Conservation (phyloP, 2,797 vertebrate species). For the Phrynocephalus vlangalii region DNA sequence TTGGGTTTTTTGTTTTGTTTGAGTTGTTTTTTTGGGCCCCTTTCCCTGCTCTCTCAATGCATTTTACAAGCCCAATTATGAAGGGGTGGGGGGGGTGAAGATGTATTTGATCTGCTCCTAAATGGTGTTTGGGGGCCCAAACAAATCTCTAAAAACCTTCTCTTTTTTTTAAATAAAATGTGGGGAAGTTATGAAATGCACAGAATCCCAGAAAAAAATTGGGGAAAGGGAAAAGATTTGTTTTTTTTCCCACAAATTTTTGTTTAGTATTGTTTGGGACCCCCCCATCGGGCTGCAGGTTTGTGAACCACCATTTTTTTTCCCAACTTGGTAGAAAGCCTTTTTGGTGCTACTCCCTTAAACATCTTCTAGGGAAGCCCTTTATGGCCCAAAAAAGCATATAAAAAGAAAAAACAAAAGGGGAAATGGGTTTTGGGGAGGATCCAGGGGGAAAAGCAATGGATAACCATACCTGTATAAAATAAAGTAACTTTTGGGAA, state of each 20-base stretch:
- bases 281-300: no score
- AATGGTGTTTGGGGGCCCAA: neutral
- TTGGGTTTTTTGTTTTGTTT: conserved; percentile 21
- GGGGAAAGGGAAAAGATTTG: no score
- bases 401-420: no score
- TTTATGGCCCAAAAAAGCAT: no score
- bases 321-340: no score
- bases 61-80: conserved; percentile 37
- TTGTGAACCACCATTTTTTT: no score
- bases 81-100: neutral
- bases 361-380: no score
- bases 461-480: neutral
- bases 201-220: neutral
- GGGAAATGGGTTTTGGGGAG: no score
- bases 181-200: neutral
- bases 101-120: conserved; percentile 17
- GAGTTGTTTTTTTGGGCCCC: neutral
- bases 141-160: neutral
- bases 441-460: neutral
- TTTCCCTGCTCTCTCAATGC: conserved; percentile 23
- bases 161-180: neutral
- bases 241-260: no score
- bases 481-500: no score
- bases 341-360: no score
- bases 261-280: neutral